These are phyloP conservation scores for Columba janthina DNA, from an alignment of 2,113 vertebrate genomes.

Conservation along the genomic window DNA sequence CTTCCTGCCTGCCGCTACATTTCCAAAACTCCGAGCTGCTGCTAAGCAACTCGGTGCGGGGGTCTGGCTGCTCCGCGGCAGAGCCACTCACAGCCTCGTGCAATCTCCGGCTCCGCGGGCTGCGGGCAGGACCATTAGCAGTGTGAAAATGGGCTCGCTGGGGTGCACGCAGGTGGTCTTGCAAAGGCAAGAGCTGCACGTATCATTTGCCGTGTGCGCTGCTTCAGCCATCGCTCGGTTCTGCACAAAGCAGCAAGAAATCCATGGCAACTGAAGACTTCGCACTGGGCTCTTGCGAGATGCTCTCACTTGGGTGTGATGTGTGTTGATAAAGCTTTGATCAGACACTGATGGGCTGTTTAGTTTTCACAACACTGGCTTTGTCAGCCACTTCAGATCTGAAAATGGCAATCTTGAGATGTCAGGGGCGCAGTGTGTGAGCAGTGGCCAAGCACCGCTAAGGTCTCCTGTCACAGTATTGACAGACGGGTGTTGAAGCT, in stretches of 20 bases:
- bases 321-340: not conserved
- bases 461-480: not conserved
- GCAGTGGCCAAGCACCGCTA: not conserved
- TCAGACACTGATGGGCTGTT: not conserved
- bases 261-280: not conserved
- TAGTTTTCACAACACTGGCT: not conserved
- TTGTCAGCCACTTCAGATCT: not conserved
- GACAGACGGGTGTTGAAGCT: not conserved
- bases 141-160: not conserved
- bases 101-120: not conserved
- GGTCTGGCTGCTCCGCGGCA: not conserved
- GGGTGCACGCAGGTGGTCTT: not conserved
- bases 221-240: not conserved
- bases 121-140: not conserved
- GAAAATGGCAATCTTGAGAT: not conserved
- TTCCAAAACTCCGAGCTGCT: slow-evolving; percentile 59
- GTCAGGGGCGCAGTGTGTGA: not conserved
- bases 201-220: not conserved
- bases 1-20: slow-evolving; percentile 21
- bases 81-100: not conserved
- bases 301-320: not conserved
- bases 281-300: not conserved
- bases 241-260: not conserved
- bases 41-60: slow-evolving; percentile 51
- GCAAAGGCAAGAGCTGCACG: no score